Conservation (phyloP, 2,888 invertebrate species). For the Nephrotoma appendiculata region DNA sequence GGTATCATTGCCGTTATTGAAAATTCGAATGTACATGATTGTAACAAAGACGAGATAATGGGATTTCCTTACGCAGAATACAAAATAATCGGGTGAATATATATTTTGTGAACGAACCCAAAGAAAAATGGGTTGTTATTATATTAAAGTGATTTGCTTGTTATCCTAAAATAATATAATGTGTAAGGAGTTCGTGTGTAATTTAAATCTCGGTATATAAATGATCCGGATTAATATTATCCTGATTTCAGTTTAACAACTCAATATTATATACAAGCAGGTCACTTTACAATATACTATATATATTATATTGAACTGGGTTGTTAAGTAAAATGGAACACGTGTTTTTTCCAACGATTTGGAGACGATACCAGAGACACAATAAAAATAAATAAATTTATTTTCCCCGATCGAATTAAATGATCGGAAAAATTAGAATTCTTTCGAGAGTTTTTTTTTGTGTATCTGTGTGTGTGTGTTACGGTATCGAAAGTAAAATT, state of each 20-base stretch:
- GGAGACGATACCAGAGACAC: neutral
- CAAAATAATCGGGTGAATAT: neutral
- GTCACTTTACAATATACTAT: neutral
- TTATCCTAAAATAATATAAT: neutral
- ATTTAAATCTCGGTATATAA: neutral
- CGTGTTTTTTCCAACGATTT: neutral
- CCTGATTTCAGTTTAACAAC: neutral
- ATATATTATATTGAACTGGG: neutral
- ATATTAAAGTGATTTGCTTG: neutral
- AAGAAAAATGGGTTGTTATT: neutral
- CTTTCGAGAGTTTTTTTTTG: neutral
- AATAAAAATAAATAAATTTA: neutral
- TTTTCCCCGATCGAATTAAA: neutral
- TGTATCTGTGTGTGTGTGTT: neutral
- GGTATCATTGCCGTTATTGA: neutral
- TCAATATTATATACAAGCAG: neutral
- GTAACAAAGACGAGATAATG: neutral
- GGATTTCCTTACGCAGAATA: neutral
- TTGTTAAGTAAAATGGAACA: neutral
- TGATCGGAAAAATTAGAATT: neutral
- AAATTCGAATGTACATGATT: neutral
- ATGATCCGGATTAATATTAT: neutral
- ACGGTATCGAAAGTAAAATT: neutral
- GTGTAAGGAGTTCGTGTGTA: neutral
- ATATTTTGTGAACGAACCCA: neutral